phyloP scores from a whole-genome alignment of 2,113 vertebrate genomes.

The Odobenus rosmarus region DNA sequence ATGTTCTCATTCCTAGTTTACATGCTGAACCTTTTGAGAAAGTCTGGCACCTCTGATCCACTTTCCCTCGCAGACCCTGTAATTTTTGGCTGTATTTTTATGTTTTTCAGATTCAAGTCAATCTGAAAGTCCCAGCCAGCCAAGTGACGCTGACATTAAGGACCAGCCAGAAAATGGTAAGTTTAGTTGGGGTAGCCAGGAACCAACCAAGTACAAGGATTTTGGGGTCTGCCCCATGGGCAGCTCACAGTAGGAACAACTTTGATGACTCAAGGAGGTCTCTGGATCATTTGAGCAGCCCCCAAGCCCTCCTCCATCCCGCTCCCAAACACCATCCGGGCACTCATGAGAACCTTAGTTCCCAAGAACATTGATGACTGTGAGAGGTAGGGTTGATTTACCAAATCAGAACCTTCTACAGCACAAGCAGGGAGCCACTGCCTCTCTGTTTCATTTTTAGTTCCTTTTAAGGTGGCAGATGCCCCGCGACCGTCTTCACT shows the following conservation, averaged over 20 bases:
- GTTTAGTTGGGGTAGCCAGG: slow-evolving; percentile 78
- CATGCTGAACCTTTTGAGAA: slow-evolving; percentile 83
- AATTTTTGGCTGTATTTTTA: slow-evolving; percentile 89
- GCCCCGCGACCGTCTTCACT: background rate
- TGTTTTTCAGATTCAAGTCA: slow-evolving; percentile 95
- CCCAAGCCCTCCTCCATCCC: background rate
- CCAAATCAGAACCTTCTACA: background rate
- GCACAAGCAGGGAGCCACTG: background rate
- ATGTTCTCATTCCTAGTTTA: slow-evolving; percentile 75
- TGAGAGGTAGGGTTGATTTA: background rate
- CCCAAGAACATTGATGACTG: background rate
- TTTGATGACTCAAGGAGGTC: background rate
- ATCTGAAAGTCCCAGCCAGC: slow-evolving; percentile 98
- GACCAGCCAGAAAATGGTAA: slow-evolving; percentile 99
- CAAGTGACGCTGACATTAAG: slow-evolving; percentile 97
- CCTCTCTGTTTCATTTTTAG: background rate
- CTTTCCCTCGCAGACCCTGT: slow-evolving; percentile 86
- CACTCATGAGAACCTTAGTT: background rate
- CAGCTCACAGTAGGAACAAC: background rate
- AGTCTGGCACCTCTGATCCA: slow-evolving; percentile 84
- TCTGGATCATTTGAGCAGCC: background rate
- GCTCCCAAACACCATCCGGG: background rate
- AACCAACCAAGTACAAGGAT: background rate
- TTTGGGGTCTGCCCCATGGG: background rate
- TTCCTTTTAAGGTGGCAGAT: slow-evolving; percentile 5